Percentiles rank a stretch among this genome's conserved stretches.
Conservation (phyloP, 2,797 vertebrate species). For the Sorex maritimensis region DNA sequence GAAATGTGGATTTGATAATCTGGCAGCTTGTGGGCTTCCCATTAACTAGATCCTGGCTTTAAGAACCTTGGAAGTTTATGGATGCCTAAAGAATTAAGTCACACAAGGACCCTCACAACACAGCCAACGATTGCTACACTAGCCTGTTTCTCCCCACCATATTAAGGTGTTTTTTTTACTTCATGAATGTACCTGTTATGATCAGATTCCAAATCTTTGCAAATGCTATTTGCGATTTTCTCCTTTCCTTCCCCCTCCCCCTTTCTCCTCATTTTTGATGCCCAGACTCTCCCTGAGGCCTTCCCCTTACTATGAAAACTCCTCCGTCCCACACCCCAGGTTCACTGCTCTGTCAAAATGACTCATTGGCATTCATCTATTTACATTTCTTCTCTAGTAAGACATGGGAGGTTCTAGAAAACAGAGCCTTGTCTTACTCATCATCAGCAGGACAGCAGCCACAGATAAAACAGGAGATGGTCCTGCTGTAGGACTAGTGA, state of each 20-base stretch:
- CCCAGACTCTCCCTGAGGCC: conserved; percentile 32
- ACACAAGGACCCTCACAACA: not conserved
- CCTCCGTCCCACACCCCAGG: not conserved
- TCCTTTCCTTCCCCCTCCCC: not conserved
- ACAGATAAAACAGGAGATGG: not conserved
- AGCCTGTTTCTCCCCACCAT: not conserved
- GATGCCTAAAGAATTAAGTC: conserved; percentile 6
- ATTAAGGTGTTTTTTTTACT: not conserved
- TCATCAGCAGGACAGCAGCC: conserved; percentile 8
- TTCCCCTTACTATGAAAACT: not conserved
- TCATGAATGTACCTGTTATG: not conserved
- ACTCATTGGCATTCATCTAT: not conserved
- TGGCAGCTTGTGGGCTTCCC: conserved; percentile 10
- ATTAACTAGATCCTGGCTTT: conserved; percentile 5
- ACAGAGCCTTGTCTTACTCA: not conserved
- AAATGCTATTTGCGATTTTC: not conserved
- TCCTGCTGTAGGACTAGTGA: too few species aligned
- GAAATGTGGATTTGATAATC: conserved; percentile 28
- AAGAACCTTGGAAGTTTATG: not conserved
- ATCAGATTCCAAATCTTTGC: not conserved
- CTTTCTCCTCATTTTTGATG: not conserved
- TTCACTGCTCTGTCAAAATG: conserved; percentile 4
- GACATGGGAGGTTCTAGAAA: not conserved
- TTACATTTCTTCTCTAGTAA: conserved; percentile 19
- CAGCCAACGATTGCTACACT: not conserved